Evolutionary conservation across 2,113 vertebrate species (phyloP), one percentile per base, ranked within the genome.

Genomic region (Mesembrinibis cayennensis): DNA sequence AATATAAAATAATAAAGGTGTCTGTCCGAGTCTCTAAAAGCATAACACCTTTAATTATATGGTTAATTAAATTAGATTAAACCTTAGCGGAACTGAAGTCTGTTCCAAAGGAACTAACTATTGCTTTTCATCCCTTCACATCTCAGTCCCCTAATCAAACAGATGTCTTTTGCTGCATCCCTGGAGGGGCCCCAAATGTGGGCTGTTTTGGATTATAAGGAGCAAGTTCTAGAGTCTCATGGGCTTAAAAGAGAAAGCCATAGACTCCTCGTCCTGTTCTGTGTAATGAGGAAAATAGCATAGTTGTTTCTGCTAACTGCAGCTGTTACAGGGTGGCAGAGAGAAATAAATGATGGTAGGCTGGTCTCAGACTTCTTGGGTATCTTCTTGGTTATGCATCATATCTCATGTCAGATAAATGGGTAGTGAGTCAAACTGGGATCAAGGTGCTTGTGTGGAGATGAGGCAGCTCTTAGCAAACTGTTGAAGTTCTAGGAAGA

Each of bases 41-140:
- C 19, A 67, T 90, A 87, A 16, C 7, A 72, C 85, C 34, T 94
- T 89, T 22, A 90, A 84, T 93, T 93, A 79, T 59, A 56, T 55
- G 34, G 52, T 93, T 34, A 82, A 72, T 88, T 91, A 82, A 82
- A 87, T 85, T 87, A 90, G 47, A 88, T 79, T 82, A 71, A 88
- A 79, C 38, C 61, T 82, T 50, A 88, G 78, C 62, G 88, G 50
- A 79, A 82, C 27, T 67, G 23, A 90, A 76, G 30, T 59, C 25
- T 15, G 6, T 77, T 93, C 71, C 49, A 73, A 70, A 77, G 49
- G 49, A 92, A 73, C 14, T 83, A 69, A 27, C n/a, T 32, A 23
- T 38, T 73, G 44, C 21, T 91, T 91, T 89, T 89, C 53, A 83
- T 47, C 30, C 58, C 44, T 67, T 82, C 1, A 0, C 11, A 19